Evolutionary conservation across 30 jellyfish, hydroid and myxozoan genomes (phyloP).

Genomic region (Hydra vulgaris): DNA sequence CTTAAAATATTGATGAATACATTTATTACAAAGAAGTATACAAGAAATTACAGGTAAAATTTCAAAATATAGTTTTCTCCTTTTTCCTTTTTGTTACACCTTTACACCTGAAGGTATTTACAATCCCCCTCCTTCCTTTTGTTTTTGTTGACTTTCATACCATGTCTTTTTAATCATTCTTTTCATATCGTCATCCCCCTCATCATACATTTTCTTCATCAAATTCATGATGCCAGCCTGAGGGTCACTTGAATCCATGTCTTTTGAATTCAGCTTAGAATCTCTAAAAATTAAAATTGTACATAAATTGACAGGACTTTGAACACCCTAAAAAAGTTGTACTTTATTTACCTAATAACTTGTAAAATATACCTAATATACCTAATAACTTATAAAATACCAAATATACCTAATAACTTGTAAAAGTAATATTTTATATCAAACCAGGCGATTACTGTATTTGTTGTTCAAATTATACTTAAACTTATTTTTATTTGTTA

Average conservation of each 20-base stretch:
- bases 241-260: constrained; percentile 43
- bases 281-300: background rate
- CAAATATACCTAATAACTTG: no score
- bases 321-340: no score
- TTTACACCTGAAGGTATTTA: background rate
- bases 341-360: no score
- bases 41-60: no score
- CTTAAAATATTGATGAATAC: no score
- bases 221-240: constrained; percentile 78
- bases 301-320: background rate
- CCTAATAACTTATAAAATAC: no score
- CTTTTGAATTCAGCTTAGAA: constrained; percentile 14
- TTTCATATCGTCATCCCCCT: constrained; percentile 98
- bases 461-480: no score
- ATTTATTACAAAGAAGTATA: no score
- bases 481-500: no score
- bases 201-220: constrained; percentile 97
- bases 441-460: no score
- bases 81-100: background rate
- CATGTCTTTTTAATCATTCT: constrained; percentile 85
- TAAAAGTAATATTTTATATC: no score
- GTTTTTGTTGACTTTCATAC: constrained; percentile 87
- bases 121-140: constrained; percentile 38
- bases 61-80: background rate
- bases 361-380: no score